phyloP scores from a whole-genome alignment of 2,797 vertebrate species.

The Coreius guichenoti region DNA sequence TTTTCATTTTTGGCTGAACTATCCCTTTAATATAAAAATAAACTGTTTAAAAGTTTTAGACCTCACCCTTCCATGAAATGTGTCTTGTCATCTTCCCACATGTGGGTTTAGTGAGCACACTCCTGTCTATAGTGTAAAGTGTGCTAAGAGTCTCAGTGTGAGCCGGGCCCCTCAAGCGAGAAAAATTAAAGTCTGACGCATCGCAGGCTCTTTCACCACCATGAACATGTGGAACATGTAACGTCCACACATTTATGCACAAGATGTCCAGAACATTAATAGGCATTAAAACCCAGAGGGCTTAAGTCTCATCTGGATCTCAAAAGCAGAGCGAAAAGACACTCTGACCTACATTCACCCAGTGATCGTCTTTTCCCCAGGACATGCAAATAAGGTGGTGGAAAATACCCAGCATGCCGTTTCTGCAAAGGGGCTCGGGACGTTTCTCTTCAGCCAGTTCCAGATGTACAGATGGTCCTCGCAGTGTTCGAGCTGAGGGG shows the following conservation, averaged over 20 bases:
- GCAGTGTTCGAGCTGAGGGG: not conserved
- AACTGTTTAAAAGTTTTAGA: slow-evolving; percentile 4
- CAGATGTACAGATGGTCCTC: slow-evolving; percentile 53
- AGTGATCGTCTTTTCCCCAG: slow-evolving; percentile 41
- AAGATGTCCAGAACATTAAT: slow-evolving; percentile 53
- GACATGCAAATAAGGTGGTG: slow-evolving; percentile 46
- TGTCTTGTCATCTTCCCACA: slow-evolving; percentile 7
- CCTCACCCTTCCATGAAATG: not conserved
- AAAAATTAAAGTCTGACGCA: slow-evolving; percentile 27
- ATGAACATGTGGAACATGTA: slow-evolving; percentile 51
- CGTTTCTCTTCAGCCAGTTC: slow-evolving; percentile 46
- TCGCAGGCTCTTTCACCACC: slow-evolving; percentile 9
- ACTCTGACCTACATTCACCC: slow-evolving; percentile 53
- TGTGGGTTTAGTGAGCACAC: slow-evolving; percentile 12
- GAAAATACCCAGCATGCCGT: slow-evolving; percentile 33
- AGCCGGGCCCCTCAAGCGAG: slow-evolving; percentile 4
- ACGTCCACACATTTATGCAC: slow-evolving; percentile 40
- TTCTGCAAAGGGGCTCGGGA: slow-evolving; percentile 26
- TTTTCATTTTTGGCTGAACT: no score
- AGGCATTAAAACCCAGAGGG: slow-evolving; percentile 31
- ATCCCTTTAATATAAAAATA: not conserved
- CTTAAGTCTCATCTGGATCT: slow-evolving; percentile 31
- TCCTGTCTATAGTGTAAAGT: slow-evolving; percentile 5
- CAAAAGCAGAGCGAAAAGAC: slow-evolving; percentile 40
- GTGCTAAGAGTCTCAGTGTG: not conserved